phyloP scores from a whole-genome alignment of 2,113 vertebrate genomes.

The Acrocephalus kingi region DNA sequence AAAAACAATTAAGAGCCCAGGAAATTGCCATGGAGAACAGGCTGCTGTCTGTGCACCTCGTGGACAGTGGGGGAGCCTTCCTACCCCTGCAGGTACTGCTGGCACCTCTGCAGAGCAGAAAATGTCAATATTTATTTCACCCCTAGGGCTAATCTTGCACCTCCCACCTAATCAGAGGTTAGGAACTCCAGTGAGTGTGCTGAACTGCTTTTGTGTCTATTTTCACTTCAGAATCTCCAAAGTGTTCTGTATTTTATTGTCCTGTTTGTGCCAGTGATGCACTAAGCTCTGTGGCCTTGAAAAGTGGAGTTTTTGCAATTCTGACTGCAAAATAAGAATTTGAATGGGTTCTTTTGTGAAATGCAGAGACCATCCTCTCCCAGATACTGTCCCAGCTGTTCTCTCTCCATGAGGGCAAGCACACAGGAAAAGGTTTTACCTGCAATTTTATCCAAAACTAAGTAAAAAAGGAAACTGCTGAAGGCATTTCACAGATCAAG shows the following conservation, averaged over 20 bases:
- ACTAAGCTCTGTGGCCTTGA: background rate
- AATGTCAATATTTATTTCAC: accelerated
- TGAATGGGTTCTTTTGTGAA: background rate
- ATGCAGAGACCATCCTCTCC: background rate
- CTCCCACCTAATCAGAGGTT: background rate
- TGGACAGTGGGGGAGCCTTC: slow-evolving; percentile 85
- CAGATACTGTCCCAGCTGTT: background rate
- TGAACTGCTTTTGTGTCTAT: background rate
- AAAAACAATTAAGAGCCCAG: slow-evolving; percentile 85
- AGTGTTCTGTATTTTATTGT: background rate
- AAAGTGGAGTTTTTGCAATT: background rate
- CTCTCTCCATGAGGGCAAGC: background rate
- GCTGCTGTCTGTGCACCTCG: slow-evolving; percentile 81
- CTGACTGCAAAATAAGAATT: background rate
- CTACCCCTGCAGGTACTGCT: slow-evolving; percentile 81
- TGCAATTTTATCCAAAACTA: background rate
- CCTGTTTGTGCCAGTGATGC: background rate
- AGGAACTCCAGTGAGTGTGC: background rate
- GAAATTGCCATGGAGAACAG: slow-evolving; percentile 84
- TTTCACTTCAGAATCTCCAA: background rate
- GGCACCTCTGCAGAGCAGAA: background rate
- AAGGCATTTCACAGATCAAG: background rate
- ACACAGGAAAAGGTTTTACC: background rate
- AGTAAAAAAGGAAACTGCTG: background rate
- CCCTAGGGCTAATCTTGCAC: background rate